Percentiles rank a stretch among this genome's conserved stretches.
These are phyloP conservation scores for Chrysomallon squamiferum DNA, from an alignment of 1,140 invertebrate species.

Conservation along the genomic window DNA sequence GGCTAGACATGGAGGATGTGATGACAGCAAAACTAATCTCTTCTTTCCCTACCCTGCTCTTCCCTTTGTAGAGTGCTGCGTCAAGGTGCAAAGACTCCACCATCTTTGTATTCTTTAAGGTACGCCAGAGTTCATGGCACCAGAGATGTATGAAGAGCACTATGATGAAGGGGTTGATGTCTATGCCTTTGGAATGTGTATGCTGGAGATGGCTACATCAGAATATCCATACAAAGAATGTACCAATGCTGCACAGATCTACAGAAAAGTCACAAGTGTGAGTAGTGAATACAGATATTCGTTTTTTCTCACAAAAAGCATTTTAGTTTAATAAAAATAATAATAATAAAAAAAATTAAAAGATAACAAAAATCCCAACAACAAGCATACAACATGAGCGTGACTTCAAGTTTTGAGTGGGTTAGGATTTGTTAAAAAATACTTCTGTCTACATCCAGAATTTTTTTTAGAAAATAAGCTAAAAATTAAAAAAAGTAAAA, in stretches of 20 bases:
- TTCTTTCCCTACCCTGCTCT: conserved; percentile 36
- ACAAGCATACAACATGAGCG: too few relatives aligned
- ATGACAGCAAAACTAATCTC: conserved; percentile 32
- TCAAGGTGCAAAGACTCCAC: conserved; percentile 37
- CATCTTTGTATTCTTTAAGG: conserved; percentile 67
- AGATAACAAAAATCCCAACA: background rate
- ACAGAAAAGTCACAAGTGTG: conserved; percentile 96
- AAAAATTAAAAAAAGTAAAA: too few relatives aligned
- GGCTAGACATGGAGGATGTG: too few relatives aligned
- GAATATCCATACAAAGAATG: conserved; percentile 99
- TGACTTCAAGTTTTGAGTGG: too few relatives aligned
- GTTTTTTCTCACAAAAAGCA: background rate
- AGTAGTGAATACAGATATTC: conserved; percentile 54
- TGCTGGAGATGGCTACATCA: conserved; percentile 99
- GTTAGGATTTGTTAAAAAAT: too few relatives aligned
- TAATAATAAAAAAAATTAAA: background rate
- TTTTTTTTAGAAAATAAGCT: too few relatives aligned
- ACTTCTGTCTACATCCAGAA: too few relatives aligned
- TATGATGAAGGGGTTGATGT: conserved; percentile 99
- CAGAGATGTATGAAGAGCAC: conserved; percentile 99
- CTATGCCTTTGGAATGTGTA: conserved; percentile 99
- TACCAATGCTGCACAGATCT: conserved; percentile 97
- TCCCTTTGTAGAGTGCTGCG: conserved; percentile 42
- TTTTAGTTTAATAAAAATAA: background rate
- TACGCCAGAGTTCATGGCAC: conserved; percentile 99